phyloP scores from a whole-genome alignment of 92 coral and sea anemone genomes.

The Metridium senile region DNA sequence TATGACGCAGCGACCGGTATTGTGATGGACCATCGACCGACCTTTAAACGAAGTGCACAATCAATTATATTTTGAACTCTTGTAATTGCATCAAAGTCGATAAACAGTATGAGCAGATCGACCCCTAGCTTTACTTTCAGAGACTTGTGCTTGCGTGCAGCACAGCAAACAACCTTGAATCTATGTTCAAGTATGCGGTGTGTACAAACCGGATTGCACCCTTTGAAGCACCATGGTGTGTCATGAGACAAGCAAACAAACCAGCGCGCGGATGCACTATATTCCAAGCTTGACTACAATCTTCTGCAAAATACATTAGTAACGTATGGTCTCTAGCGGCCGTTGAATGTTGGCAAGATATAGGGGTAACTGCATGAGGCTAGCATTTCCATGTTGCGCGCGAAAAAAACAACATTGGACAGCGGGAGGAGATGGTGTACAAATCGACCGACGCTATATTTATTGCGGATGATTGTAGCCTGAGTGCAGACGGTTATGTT shows the following conservation, averaged over 20 bases:
- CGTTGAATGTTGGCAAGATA: no score
- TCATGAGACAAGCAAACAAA: slow-evolving; percentile 34
- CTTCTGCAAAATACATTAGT: no score
- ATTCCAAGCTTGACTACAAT: no score
- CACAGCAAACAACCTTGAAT: slow-evolving; percentile 16
- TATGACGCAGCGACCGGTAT: neutral
- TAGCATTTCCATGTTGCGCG: no score
- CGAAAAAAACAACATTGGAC: no score
- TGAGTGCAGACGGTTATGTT: no score
- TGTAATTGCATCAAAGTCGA: slow-evolving; percentile 29
- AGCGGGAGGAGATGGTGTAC: no score
- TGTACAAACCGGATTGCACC: slow-evolving; percentile 23
- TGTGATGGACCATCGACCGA: slow-evolving; percentile 36
- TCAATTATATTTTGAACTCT: slow-evolving; percentile 36
- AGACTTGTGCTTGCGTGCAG: slow-evolving; percentile 31
- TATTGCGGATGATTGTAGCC: no score
- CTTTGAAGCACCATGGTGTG: slow-evolving; percentile 31
- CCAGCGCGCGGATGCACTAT: slow-evolving; percentile 42
- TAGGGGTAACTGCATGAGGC: no score
- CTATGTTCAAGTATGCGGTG: slow-evolving; percentile 30
- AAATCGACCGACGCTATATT: no score
- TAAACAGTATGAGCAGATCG: slow-evolving; percentile 31
- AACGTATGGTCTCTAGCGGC: no score
- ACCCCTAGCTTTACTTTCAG: slow-evolving; percentile 46
- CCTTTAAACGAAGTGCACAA: slow-evolving; percentile 29